Evolutionary conservation across 2,113 vertebrate genomes (phyloP).

Genomic region (Pomatostomus ruficeps): DNA sequence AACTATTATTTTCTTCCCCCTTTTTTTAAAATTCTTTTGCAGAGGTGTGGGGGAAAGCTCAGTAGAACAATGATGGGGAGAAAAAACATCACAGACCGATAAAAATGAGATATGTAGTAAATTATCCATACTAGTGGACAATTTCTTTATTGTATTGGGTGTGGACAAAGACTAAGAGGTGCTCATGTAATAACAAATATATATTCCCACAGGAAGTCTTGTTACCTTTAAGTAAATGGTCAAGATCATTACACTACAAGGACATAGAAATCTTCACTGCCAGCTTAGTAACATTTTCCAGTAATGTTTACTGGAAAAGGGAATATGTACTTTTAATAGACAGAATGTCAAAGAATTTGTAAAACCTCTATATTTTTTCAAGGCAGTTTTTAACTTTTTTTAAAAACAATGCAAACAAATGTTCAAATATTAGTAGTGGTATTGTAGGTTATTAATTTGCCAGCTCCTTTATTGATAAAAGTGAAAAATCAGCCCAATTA

Average conservation of each 20-base stretch:
- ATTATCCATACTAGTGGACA: background rate
- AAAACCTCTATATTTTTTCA: background rate
- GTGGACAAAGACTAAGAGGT: background rate
- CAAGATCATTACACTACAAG: background rate
- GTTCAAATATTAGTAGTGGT: background rate
- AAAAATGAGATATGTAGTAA: background rate
- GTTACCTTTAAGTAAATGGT: background rate
- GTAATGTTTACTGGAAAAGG: background rate
- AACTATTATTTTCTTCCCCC: accelerated
- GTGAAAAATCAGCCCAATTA: background rate
- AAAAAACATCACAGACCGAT: background rate
- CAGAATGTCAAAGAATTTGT: background rate
- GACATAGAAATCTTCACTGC: background rate
- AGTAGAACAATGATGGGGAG: accelerated
- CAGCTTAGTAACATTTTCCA: background rate
- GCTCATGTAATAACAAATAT: background rate
- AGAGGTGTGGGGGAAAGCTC: accelerated
- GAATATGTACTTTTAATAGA: background rate
- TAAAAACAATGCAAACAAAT: background rate
- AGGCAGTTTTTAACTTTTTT: background rate
- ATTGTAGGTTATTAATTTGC: background rate
- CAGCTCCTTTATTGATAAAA: background rate
- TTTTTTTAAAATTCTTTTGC: background rate
- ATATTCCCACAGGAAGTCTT: background rate
- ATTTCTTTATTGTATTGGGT: background rate